These are phyloP conservation scores for Egretta garzetta DNA, from an alignment of 2,113 vertebrate species.

Conservation along the genomic window DNA sequence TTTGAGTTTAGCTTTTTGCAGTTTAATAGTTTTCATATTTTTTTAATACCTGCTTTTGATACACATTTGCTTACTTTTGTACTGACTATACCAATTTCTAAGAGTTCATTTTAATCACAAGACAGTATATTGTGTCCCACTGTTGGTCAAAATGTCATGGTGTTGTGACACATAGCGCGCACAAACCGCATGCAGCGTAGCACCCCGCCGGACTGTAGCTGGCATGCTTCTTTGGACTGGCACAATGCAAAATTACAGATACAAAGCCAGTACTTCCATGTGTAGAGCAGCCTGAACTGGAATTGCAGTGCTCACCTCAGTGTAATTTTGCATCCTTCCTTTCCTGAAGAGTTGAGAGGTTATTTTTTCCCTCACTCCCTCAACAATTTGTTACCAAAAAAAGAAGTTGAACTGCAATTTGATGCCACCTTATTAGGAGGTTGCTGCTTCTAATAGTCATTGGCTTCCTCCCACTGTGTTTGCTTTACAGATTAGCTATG, in stretches of 20 bases:
- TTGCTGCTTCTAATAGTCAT: background rate
- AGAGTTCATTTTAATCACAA: background rate
- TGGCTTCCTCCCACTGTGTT: background rate
- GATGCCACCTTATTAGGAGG: background rate
- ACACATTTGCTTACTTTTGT: background rate
- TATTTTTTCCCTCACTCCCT: background rate
- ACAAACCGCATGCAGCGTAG: background rate
- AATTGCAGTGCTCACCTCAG: background rate
- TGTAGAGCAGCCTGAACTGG: background rate
- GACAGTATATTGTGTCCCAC: fast-evolving
- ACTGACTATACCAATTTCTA: background rate
- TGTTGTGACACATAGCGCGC: background rate
- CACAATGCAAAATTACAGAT: background rate
- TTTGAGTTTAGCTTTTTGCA: background rate
- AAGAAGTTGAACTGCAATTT: background rate
- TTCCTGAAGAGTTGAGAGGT: background rate
- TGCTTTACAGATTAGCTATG: background rate
- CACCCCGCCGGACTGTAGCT: background rate
- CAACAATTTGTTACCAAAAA: background rate
- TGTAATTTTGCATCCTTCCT: background rate
- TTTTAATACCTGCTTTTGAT: background rate
- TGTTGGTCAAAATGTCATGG: background rate
- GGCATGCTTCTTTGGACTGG: background rate
- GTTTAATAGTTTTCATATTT: background rate
- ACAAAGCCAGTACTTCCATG: background rate